Conservation (phyloP, 2,113 vertebrate genomes). For the Otus sunia region DNA sequence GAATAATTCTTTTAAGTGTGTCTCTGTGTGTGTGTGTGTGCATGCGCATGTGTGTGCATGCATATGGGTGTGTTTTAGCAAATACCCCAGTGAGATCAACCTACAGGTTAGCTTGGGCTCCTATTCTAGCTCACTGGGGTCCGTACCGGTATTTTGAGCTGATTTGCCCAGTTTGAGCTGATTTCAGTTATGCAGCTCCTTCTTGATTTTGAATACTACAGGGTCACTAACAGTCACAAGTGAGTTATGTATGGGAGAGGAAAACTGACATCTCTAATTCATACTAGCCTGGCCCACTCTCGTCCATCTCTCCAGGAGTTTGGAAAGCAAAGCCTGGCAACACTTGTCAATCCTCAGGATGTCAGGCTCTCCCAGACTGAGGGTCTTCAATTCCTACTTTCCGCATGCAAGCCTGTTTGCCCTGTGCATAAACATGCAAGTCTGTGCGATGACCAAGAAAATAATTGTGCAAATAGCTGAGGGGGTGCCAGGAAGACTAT, state of each 20-base stretch:
- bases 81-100: not conserved
- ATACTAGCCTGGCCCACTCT: not conserved
- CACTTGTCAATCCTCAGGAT: not conserved
- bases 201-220: not conserved
- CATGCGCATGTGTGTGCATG: rapidly evolving
- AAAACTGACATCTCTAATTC: not conserved
- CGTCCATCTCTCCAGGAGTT: not conserved
- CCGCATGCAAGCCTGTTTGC: rapidly evolving
- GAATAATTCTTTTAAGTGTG: not conserved
- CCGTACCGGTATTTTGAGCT: not conserved
- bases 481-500: not conserved
- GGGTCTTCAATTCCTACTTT: not conserved
- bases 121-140: not conserved
- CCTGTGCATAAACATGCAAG: rapidly evolving
- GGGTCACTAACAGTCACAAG: not conserved
- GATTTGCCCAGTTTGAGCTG: not conserved
- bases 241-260: not conserved
- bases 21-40: rapidly evolving
- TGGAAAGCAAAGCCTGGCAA: not conserved
- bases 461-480: not conserved
- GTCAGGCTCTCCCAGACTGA: not conserved
- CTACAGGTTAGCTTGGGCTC: not conserved
- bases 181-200: not conserved
- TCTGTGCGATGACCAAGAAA: not conserved
- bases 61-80: not conserved